These are phyloP conservation scores for Clarias laeviceps DNA, from an alignment of 2,797 vertebrate genomes.

Conservation along the genomic window DNA sequence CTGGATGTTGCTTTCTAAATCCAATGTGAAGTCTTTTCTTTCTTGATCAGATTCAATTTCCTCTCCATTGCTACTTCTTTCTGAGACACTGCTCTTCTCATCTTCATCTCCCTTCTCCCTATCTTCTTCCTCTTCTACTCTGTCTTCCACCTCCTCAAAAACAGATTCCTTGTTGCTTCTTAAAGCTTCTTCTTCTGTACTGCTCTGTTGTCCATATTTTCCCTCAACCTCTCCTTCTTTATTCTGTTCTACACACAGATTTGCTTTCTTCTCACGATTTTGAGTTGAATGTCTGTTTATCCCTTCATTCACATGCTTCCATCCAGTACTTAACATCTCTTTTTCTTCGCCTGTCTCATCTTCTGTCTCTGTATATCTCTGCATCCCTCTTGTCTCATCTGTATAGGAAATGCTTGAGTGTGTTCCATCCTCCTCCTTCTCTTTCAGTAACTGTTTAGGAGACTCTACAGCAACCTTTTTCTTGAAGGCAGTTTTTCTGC, in stretches of 20 bases:
- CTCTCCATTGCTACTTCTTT: slow-evolving; percentile 6
- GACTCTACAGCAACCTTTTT: background rate
- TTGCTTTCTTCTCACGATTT: slow-evolving; percentile 24
- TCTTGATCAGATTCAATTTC: slow-evolving; percentile 7
- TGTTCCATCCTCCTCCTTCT: background rate
- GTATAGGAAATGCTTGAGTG: background rate
- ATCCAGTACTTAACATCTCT: background rate
- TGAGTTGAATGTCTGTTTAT: slow-evolving; percentile 39
- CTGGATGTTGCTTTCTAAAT: slow-evolving; percentile 11
- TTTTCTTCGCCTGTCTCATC: slow-evolving; percentile 16
- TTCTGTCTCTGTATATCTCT: background rate
- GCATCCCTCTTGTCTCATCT: background rate
- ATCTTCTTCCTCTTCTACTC: slow-evolving; percentile 44
- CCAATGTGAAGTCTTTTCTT: slow-evolving; percentile 13
- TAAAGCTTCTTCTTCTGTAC: slow-evolving; percentile 17
- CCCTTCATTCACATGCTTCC: slow-evolving; percentile 23
- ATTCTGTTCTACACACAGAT: slow-evolving; percentile 29
- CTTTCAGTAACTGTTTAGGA: background rate
- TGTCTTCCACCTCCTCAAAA: slow-evolving; percentile 25
- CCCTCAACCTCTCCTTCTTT: slow-evolving; percentile 28
- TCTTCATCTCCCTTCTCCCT: slow-evolving; percentile 19
- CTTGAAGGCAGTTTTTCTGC: slow-evolving; percentile 27
- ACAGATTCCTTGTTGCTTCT: slow-evolving; percentile 1
- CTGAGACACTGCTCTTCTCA: background rate
- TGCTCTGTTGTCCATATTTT: background rate